A percentile compares a stretch with the other conserved stretches of the same genome.
phyloP scores from a whole-genome alignment of 2,113 vertebrate genomes.

The Amia ocellicauda region DNA sequence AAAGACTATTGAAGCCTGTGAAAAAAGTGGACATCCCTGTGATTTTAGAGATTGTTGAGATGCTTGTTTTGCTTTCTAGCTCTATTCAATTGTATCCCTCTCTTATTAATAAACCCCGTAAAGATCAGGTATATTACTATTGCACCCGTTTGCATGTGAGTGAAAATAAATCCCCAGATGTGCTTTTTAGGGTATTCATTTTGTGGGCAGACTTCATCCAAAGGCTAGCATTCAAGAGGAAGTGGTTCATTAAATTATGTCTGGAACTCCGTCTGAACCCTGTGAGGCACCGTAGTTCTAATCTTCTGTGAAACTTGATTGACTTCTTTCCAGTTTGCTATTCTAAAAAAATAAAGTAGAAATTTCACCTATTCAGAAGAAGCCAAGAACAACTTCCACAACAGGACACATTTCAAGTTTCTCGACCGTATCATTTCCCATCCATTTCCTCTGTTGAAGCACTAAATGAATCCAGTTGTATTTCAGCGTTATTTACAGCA shows the following conservation, averaged over 20 bases:
- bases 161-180: too few relatives aligned
- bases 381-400: conserved; percentile 37
- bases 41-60: too few relatives aligned
- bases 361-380: conserved; percentile 14
- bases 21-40: too few relatives aligned
- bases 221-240: not conserved
- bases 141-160: too few relatives aligned
- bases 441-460: conserved; percentile 34
- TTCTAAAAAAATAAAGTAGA: conserved; percentile 1
- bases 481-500: conserved; percentile 2
- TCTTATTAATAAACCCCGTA: too few relatives aligned
- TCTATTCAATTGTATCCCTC: too few relatives aligned
- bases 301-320: conserved; percentile 11
- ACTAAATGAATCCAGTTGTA: conserved; percentile 34
- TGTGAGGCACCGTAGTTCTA: not conserved
- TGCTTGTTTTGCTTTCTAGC: too few relatives aligned
- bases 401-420: conserved; percentile 33
- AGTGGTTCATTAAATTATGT: conserved; percentile 8
- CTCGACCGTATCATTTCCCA: conserved; percentile 36
- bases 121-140: too few relatives aligned
- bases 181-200: not conserved
- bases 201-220: not conserved
- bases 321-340: conserved; percentile 10
- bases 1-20: too few relatives aligned
- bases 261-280: conserved; percentile 1